Evolutionary conservation across 2,888 invertebrate genomes (phyloP).

Genomic region (Aphidoletes aphidimyza): DNA sequence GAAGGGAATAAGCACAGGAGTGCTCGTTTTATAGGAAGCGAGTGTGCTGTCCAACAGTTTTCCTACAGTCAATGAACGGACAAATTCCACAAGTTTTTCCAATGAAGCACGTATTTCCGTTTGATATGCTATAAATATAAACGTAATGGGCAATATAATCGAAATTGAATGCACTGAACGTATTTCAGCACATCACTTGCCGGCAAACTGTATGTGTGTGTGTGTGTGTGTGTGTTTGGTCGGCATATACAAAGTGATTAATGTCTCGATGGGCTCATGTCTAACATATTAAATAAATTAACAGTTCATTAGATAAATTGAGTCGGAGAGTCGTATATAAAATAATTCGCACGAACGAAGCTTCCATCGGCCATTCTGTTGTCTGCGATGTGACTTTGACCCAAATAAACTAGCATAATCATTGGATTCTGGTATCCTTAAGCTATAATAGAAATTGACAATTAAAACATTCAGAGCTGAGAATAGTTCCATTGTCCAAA

Average conservation of each 20-base stretch:
- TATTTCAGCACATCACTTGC: neutral
- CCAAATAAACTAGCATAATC: no score
- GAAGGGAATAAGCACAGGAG: no score
- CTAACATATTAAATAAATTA: slow-evolving; percentile 51
- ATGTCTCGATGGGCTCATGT: slow-evolving; percentile 39
- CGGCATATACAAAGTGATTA: neutral
- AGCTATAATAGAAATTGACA: no score
- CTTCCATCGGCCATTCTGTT: no score
- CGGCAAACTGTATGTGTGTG: neutral
- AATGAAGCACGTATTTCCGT: slow-evolving; percentile 14
- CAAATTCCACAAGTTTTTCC: neutral
- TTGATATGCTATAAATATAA: slow-evolving; percentile 40
- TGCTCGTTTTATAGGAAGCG: no score
- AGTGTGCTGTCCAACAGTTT: no score
- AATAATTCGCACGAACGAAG: neutral
- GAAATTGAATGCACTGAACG: neutral
- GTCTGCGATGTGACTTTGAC: neutral
- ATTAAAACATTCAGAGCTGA: no score
- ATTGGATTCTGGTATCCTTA: no score
- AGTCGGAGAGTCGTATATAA: neutral
- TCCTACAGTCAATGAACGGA: neutral
- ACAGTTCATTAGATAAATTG: slow-evolving; percentile 25
- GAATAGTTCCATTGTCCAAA: no score
- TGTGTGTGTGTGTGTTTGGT: no score
- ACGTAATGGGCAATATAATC: slow-evolving; percentile 41